Evolutionary conservation across 2,888 invertebrate species (phyloP).

Genomic region (Chrysolina oricalcia): DNA sequence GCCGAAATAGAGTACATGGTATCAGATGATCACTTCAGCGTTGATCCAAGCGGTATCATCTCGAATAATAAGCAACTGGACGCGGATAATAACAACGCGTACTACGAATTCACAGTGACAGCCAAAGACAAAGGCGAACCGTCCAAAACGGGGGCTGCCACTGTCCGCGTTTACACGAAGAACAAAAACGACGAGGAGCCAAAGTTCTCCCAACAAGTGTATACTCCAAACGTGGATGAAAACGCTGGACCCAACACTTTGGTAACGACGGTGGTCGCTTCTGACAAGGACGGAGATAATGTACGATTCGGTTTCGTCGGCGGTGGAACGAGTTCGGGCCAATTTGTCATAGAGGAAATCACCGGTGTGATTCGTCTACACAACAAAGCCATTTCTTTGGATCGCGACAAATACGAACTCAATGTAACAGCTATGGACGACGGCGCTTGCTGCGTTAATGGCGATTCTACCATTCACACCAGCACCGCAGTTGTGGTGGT

Average conservation of each 20-base stretch:
- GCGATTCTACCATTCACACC: constrained; percentile 90
- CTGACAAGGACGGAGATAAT: constrained; percentile 97
- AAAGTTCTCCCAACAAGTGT: constrained; percentile 96
- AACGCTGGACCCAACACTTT: constrained; percentile 96
- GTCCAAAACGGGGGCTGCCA: constrained; percentile 92
- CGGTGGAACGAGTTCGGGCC: constrained; percentile 91
- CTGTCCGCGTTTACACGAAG: constrained; percentile 96
- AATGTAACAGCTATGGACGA: constrained; percentile 99
- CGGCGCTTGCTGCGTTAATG: constrained; percentile 95
- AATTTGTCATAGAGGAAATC: constrained; percentile 96
- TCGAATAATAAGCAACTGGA: constrained; percentile 94
- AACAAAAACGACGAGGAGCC: constrained; percentile 99
- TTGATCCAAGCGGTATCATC: constrained; percentile 94
- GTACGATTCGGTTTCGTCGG: constrained; percentile 93
- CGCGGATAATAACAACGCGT: constrained; percentile 97
- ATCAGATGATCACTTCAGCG: constrained; percentile 94
- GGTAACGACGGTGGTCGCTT: constrained; percentile 96
- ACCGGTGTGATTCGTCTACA: constrained; percentile 94
- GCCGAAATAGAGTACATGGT: constrained; percentile 95
- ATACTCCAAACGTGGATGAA: constrained; percentile 96
- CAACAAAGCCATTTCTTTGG: constrained; percentile 88
- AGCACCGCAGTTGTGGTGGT: constrained; percentile 96
- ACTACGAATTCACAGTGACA: constrained; percentile 94
- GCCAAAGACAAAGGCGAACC: constrained; percentile 97
- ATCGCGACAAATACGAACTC: constrained; percentile 94